Percentiles rank a stretch among this genome's conserved stretches.
Conservation (phyloP, 1,140 invertebrate species). For the Bombyx mandarina region DNA sequence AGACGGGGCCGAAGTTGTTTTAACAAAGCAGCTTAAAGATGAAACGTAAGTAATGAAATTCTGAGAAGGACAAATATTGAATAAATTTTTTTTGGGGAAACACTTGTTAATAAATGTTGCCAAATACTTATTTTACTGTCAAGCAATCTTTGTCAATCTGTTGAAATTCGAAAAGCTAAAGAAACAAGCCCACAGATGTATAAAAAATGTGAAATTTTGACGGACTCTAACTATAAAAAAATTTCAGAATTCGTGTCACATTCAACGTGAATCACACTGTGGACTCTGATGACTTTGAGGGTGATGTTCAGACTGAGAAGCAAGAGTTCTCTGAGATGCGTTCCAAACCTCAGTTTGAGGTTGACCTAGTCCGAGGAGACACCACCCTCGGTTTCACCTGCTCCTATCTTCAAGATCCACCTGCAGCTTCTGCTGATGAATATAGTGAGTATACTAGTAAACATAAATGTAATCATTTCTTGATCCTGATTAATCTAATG, state of each 20-base stretch:
- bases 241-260: slow-evolving; percentile 75
- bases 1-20: slow-evolving; percentile 83
- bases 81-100: background rate
- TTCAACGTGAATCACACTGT: slow-evolving; percentile 95
- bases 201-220: too few species aligned
- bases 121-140: background rate
- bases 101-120: background rate
- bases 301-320: slow-evolving; percentile 74
- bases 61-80: too few species aligned
- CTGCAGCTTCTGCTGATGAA: slow-evolving; percentile 76
- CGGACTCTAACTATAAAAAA: too few species aligned
- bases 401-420: slow-evolving; percentile 78
- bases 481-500: too few species aligned
- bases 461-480: too few species aligned
- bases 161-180: too few species aligned
- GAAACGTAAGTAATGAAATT: slow-evolving; percentile 77
- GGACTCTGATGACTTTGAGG: slow-evolving; percentile 79
- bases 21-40: slow-evolving; percentile 79
- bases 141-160: too few species aligned
- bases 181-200: too few species aligned
- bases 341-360: slow-evolving; percentile 88
- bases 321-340: slow-evolving; percentile 85
- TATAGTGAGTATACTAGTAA: slow-evolving; percentile 74
- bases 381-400: slow-evolving; percentile 87
- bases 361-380: slow-evolving; percentile 83